phyloP scores from a whole-genome alignment of 2,888 invertebrate species.

The Lochmaea capreae region DNA sequence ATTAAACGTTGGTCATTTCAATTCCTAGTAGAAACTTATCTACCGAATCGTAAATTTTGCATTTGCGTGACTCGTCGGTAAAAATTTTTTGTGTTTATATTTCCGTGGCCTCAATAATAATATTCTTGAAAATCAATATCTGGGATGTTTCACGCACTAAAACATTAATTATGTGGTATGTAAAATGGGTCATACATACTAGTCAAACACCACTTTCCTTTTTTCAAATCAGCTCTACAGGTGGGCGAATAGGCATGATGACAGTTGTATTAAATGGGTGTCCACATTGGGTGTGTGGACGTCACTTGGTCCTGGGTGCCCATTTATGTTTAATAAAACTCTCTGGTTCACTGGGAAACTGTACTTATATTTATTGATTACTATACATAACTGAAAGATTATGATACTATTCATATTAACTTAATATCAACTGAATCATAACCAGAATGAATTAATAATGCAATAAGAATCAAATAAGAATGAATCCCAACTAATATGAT shows the following conservation, averaged over 20 bases:
- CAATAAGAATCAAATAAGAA: too few species aligned
- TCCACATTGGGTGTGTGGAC: too few species aligned
- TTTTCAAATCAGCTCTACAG: neutral
- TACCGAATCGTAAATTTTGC: neutral
- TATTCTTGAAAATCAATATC: constrained; percentile 27
- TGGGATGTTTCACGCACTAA: constrained; percentile 24
- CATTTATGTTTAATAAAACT: too few species aligned
- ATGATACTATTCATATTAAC: too few species aligned
- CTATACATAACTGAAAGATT: too few species aligned
- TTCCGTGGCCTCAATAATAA: constrained; percentile 11
- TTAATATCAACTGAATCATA: too few species aligned
- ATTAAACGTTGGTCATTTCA: neutral
- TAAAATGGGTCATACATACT: constrained; percentile 22
- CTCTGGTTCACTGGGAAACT: too few species aligned
- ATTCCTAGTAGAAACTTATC: neutral
- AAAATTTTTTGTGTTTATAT: constrained; percentile 17
- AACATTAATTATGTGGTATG: constrained; percentile 23
- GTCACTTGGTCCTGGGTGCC: too few species aligned
- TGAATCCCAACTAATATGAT: too few species aligned
- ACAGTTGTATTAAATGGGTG: too few species aligned
- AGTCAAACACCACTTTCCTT: constrained; percentile 2
- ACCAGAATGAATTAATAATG: too few species aligned
- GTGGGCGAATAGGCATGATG: neutral
- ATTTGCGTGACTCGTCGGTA: neutral
- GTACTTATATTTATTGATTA: too few species aligned